Percentiles rank a stretch among this genome's conserved stretches.
phyloP scores from a whole-genome alignment of 2,888 invertebrate genomes.

The Apantesis nais region DNA sequence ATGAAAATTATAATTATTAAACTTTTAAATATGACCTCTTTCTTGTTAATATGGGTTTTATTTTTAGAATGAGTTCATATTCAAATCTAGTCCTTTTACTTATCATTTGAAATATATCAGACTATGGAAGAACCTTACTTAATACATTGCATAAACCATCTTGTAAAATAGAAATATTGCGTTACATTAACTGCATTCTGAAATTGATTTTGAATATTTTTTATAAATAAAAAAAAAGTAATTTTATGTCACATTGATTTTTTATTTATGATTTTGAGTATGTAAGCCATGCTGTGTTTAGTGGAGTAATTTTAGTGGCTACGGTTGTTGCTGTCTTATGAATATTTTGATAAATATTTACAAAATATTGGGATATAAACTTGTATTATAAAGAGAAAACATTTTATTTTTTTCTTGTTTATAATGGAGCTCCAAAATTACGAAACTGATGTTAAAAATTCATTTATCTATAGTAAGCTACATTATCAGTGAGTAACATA shows the following conservation, averaged over 20 bases:
- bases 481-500: no score
- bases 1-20: neutral
- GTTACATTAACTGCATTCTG: neutral
- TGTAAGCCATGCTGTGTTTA: neutral
- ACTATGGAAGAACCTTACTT: slow-evolving; percentile 9
- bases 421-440: no score
- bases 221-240: neutral
- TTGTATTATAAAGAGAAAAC: no score
- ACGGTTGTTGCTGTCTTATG: neutral
- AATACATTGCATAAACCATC: slow-evolving; percentile 10
- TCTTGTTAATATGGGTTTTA: neutral
- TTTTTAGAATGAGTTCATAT: neutral
- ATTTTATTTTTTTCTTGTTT: no score
- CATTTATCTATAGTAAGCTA: no score
- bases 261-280: neutral
- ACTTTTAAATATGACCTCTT: neutral
- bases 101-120: slow-evolving; percentile 7
- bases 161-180: slow-evolving; percentile 12
- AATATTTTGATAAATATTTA: neutral
- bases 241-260: neutral
- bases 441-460: no score
- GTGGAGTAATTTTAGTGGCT: neutral
- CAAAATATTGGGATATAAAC: no score
- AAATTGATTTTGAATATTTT: neutral
- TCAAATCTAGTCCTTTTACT: neutral